A percentile compares a stretch with the other conserved stretches of the same genome.
These are phyloP conservation scores for Octonoba sinensis DNA, from an alignment of 2,888 invertebrate genomes.

Conservation along the genomic window DNA sequence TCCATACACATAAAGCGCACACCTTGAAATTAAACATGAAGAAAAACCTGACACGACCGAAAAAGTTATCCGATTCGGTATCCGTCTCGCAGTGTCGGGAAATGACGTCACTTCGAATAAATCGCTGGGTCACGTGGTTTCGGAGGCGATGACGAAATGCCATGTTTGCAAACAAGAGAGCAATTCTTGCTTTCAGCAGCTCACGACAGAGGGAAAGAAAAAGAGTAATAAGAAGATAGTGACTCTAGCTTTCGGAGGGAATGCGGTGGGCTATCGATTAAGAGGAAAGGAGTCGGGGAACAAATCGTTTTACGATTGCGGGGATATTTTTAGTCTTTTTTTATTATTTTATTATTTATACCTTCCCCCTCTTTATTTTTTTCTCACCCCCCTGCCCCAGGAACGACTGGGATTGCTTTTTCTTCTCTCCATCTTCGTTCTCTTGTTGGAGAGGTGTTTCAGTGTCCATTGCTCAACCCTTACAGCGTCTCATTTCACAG, in stretches of 20 bases:
- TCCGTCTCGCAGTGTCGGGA: no score
- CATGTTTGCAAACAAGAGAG: slow-evolving; percentile 62
- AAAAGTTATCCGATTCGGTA: neutral
- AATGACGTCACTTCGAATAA: slow-evolving; percentile 48
- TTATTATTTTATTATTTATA: slow-evolving; percentile 56
- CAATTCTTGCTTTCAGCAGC: slow-evolving; percentile 37
- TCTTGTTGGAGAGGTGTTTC: slow-evolving; percentile 15
- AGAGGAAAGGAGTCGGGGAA: slow-evolving; percentile 28
- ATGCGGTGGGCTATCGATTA: slow-evolving; percentile 61
- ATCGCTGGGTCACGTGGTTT: slow-evolving; percentile 54
- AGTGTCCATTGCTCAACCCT: slow-evolving; percentile 61
- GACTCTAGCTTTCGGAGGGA: slow-evolving; percentile 46
- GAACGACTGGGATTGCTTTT: slow-evolving; percentile 20
- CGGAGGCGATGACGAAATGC: slow-evolving; percentile 45
- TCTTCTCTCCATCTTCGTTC: slow-evolving; percentile 13
- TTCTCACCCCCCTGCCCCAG: slow-evolving; percentile 21
- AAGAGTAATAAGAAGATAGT: slow-evolving; percentile 44
- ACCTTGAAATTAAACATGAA: neutral
- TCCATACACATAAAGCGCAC: neutral
- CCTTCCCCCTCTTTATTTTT: slow-evolving; percentile 24
- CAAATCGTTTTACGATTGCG: slow-evolving; percentile 65
- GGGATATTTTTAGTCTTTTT: slow-evolving; percentile 53
- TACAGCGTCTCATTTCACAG: slow-evolving; percentile 59
- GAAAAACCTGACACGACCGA: neutral
- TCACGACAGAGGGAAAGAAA: slow-evolving; percentile 2